phyloP scores from a whole-genome alignment of 2,888 invertebrate species.

The Nomada hirtipes region DNA sequence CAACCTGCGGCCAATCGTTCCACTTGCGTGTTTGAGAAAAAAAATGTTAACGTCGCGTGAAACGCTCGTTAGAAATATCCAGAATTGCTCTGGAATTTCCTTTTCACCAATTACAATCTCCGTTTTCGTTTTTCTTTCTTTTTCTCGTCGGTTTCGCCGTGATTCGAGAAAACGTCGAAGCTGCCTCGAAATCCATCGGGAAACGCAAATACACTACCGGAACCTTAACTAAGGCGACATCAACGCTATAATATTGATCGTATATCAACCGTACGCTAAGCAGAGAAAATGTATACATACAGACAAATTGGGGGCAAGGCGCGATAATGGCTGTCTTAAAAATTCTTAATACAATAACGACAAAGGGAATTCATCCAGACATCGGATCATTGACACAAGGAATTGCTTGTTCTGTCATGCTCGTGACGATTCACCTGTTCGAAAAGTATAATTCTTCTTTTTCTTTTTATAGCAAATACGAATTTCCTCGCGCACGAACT shows the following conservation, averaged over 20 bases:
- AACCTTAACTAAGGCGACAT: constrained; percentile 24
- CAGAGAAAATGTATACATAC: constrained; percentile 6
- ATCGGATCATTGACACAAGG: not conserved
- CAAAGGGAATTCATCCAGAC: no score
- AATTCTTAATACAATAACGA: constrained; percentile 11
- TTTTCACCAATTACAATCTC: constrained; percentile 27
- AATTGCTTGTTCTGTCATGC: not conserved
- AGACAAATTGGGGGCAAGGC: not conserved
- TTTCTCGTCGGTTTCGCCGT: not conserved
- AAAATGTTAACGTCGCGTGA: not conserved
- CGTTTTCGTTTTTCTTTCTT: not conserved
- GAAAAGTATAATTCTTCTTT: not conserved
- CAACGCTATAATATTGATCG: constrained; percentile 21
- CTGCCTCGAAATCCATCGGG: constrained; percentile 19
- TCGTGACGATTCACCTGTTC: not conserved
- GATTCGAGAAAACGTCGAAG: constrained; percentile 9
- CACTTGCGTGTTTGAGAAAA: not conserved
- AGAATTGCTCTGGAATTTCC: constrained; percentile 57
- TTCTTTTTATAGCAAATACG: not conserved
- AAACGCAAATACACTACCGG: constrained; percentile 21
- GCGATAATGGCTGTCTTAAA: not conserved
- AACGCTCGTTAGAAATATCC: constrained; percentile 58
- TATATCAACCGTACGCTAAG: constrained; percentile 21
- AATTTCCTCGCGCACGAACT: not conserved
- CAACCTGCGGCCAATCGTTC: not conserved